Percentiles rank a stretch among this genome's conserved stretches.
Conservation (phyloP, 2,888 invertebrate genomes). For the Dichetophora obliterata region DNA sequence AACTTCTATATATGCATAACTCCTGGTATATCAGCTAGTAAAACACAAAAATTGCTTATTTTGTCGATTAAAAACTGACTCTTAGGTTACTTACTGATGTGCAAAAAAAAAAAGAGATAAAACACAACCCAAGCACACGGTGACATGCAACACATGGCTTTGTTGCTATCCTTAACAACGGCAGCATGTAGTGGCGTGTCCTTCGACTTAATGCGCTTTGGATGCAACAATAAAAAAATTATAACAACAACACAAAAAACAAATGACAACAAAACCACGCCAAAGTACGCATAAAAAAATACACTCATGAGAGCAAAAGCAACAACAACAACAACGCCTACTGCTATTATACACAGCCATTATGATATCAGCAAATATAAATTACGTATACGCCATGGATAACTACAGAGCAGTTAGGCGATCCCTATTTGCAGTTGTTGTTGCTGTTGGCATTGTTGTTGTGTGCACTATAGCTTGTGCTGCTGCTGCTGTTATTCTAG, state of each 20-base stretch:
- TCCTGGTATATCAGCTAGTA: too few species aligned
- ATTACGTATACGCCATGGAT: conserved; percentile 26
- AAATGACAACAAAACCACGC: not conserved
- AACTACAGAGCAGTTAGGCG: not conserved
- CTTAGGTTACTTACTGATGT: too few species aligned
- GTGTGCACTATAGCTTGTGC: conserved; percentile 4
- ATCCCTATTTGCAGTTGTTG: not conserved
- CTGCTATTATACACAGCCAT: not conserved
- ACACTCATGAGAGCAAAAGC: not conserved
- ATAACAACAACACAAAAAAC: not conserved
- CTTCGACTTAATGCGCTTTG: not conserved
- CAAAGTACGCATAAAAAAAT: not conserved
- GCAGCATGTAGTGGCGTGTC: not conserved
- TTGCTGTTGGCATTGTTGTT: conserved; percentile 19
- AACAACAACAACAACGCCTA: conserved; percentile 6
- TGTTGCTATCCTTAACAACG: not conserved
- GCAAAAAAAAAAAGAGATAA: too few species aligned
- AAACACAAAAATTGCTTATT: too few species aligned
- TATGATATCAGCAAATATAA: not conserved
- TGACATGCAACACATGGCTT: not conserved
- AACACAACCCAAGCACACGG: too few species aligned
- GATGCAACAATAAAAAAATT: not conserved
- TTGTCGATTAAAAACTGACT: too few species aligned
- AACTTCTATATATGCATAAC: too few species aligned
- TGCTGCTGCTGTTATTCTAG: not conserved